These are phyloP conservation scores for Urocolius indicus DNA, from an alignment of 2,113 vertebrate genomes.

Conservation along the genomic window DNA sequence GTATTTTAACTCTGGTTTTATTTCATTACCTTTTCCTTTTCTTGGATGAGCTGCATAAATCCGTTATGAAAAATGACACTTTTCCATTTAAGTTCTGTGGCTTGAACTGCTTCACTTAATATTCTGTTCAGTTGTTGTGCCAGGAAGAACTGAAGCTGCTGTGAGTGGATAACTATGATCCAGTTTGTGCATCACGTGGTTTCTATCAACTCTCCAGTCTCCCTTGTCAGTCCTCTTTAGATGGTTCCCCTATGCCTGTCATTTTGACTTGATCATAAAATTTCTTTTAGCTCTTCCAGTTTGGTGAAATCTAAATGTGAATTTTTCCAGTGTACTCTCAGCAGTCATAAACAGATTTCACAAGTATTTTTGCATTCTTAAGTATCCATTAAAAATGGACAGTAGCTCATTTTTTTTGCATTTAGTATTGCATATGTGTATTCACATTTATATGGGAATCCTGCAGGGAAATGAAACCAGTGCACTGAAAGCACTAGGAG, in stretches of 20 bases:
- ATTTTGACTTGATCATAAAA: not conserved
- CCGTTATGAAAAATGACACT: not conserved
- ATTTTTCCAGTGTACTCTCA: not conserved
- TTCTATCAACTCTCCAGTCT: not conserved
- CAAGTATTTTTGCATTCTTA: not conserved
- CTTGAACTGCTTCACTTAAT: not conserved
- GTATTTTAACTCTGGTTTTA: not conserved
- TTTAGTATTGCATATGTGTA: not conserved
- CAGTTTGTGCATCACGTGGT: accelerated
- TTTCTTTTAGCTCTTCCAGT: not conserved
- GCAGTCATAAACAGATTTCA: not conserved
- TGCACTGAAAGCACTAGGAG: not conserved
- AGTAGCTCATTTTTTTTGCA: not conserved
- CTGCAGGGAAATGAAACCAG: not conserved
- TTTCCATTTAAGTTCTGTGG: not conserved
- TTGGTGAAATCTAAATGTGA: not conserved
- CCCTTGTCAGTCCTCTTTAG: not conserved
- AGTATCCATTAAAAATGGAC: not conserved
- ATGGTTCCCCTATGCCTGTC: not conserved
- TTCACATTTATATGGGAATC: not conserved
- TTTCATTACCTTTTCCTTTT: not conserved
- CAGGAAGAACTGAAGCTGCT: not conserved
- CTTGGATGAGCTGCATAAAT: not conserved
- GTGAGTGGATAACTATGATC: not conserved
- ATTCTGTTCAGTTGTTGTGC: not conserved